Evolutionary conservation across 2,888 invertebrate genomes (phyloP).

Genomic region (Troilus luridus): DNA sequence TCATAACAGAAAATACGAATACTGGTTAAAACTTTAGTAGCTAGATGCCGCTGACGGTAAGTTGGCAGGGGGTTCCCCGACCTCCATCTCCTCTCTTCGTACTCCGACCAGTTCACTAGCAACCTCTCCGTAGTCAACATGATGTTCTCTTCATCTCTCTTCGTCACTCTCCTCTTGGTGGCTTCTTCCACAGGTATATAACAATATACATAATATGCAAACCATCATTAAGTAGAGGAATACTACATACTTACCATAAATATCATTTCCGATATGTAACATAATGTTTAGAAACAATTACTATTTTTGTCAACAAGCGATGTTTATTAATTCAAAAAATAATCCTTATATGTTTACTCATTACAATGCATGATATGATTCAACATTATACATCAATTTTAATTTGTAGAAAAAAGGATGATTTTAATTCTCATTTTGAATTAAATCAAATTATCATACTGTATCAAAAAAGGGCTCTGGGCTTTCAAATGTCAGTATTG

Average conservation of each 20-base stretch:
- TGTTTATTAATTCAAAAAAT: neutral
- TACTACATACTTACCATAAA: neutral
- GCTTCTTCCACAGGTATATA: slow-evolving; percentile 25
- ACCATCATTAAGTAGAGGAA: neutral
- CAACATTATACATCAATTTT: neutral
- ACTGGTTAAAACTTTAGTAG: neutral
- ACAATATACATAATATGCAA: neutral
- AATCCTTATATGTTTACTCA: neutral
- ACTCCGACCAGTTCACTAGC: neutral
- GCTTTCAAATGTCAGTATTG: neutral
- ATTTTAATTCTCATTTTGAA: too few relatives aligned
- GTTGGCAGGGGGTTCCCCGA: neutral
- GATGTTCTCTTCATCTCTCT: neutral
- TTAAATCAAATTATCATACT: neutral
- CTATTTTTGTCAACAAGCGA: neutral
- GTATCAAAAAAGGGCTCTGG: neutral
- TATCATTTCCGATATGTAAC: neutral
- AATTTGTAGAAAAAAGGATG: neutral
- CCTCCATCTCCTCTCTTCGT: neutral
- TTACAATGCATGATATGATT: neutral
- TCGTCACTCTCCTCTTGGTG: slow-evolving; percentile 25
- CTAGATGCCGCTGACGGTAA: neutral
- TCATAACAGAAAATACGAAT: neutral
- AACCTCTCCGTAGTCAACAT: neutral
- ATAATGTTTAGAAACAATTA: neutral